Evolutionary conservation across 2,888 invertebrate species (phyloP), one percentile per base, ranked within the genome.

Genomic region (Quadriops clusia): DNA sequence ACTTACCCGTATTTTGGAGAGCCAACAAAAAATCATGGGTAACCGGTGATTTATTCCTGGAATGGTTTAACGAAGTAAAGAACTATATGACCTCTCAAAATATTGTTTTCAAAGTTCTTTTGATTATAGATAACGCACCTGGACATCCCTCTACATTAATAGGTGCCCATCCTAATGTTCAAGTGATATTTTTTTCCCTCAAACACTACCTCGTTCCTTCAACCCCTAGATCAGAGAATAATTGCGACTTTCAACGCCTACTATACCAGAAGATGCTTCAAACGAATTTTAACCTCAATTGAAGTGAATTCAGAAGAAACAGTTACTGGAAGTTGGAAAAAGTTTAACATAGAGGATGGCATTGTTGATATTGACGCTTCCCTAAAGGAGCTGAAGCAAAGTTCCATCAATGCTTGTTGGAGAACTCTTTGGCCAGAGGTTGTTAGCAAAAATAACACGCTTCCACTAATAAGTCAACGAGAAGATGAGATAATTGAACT

Each of bases 151-250:
- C 28, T 17, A 23, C 32, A 9, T 27, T 33, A 18, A 33, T n/a
- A n/a, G n/a, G n/a, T n/a, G n/a, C 18, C 15, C 30, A 40, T 21
- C 23, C 23, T 25, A 17, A 10, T 11, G 31, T 39, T 11, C 14
- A 42, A 31, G 18, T n/a, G n/a, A n/a, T n/a, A 18, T 49, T 49
- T 41, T 34, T 39, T 50, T 12, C 46, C 47, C 14, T 37, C 43
- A 28, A 51, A 50, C 33, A 46, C 43, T 6, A 49, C 47, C 17
- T 39, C 43, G 4, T 34, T 46, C 12, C 37, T 52, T 5, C 47
- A 49, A 33, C 46, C 43, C 23, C 34, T 44, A 25, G 46, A 45
- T 37, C 44, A 47, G 39, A 46, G 40, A 23, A 23, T 23, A 23
- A 23, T 23, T 23, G 8, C 4, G 14, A 7, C 9, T 7, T 23